Percentiles rank a stretch among this genome's conserved stretches.
Conservation (phyloP, 2,888 invertebrate species). For the Agrenia bidenticulata region DNA sequence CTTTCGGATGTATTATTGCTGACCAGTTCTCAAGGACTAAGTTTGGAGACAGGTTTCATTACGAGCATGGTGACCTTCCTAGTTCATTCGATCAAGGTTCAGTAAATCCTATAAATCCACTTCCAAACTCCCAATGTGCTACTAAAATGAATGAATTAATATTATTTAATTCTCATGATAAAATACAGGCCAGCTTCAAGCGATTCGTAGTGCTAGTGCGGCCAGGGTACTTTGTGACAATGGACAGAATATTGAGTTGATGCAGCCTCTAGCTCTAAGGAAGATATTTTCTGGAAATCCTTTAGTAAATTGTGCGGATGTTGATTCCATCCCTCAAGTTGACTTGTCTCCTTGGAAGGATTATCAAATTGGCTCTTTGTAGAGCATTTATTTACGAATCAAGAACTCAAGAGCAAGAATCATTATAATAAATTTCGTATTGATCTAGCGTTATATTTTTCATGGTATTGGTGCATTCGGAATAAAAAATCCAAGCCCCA, state of each 20-base stretch:
- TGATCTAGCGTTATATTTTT: no score
- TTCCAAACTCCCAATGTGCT: no score
- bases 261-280: constrained; percentile 70
- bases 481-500: no score
- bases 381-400: no score
- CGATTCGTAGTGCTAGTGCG: constrained; percentile 69
- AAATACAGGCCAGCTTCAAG: constrained; percentile 73
- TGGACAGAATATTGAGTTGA: constrained; percentile 65
- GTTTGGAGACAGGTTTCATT: constrained; percentile 61
- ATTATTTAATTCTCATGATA: no score
- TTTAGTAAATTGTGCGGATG: constrained; percentile 40
- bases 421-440: no score
- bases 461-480: no score
- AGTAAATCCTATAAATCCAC: no score
- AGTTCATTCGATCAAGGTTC: constrained; percentile 16
- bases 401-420: no score
- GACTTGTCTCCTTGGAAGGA: constrained; percentile 44
- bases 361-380: no score
- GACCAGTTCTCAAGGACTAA: constrained; percentile 58
- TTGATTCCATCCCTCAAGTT: constrained; percentile 38
- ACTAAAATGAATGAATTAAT: no score
- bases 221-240: constrained; percentile 73
- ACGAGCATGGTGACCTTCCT: constrained; percentile 56
- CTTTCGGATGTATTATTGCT: constrained; percentile 61
- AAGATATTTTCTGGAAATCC: constrained; percentile 38